phyloP scores from a whole-genome alignment of 2,888 invertebrate genomes.

The Lasius fuliginosus region DNA sequence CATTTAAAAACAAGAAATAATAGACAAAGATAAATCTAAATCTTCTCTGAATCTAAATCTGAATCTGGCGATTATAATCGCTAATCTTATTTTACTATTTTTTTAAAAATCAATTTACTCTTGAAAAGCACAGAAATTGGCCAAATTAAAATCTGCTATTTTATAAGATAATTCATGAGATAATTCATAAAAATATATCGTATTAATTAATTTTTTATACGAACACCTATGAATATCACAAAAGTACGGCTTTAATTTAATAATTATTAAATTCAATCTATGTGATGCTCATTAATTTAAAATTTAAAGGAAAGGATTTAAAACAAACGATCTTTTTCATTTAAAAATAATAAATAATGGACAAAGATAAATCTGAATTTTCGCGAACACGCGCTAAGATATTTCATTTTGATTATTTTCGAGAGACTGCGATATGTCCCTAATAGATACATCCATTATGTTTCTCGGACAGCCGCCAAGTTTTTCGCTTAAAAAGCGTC shows the following conservation, averaged over 20 bases:
- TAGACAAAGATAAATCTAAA: slow-evolving; percentile 21
- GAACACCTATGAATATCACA: background rate
- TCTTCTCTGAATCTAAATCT: background rate
- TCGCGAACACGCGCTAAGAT: slow-evolving; percentile 9
- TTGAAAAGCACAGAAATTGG: background rate
- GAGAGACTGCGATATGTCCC: slow-evolving; percentile 30
- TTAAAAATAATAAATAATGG: slow-evolving; percentile 23
- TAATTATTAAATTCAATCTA: too few relatives aligned
- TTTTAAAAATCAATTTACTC: background rate
- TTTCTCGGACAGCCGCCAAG: slow-evolving; percentile 48
- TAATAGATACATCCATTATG: slow-evolving; percentile 62
- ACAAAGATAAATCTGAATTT: slow-evolving; percentile 26
- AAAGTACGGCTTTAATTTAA: slow-evolving; percentile 47
- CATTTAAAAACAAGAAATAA: slow-evolving; percentile 29
- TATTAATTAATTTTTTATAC: background rate
- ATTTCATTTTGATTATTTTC: slow-evolving; percentile 28
- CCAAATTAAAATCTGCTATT: background rate
- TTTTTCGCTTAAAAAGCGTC: slow-evolving; percentile 65
- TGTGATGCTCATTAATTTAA: background rate
- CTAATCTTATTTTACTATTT: background rate
- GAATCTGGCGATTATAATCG: too few relatives aligned
- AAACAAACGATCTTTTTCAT: background rate
- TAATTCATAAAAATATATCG: slow-evolving; percentile 15
- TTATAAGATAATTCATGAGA: background rate
- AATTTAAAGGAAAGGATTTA: background rate